Conservation (phyloP, 2,797 vertebrate species). For the Myotis myotis region DNA sequence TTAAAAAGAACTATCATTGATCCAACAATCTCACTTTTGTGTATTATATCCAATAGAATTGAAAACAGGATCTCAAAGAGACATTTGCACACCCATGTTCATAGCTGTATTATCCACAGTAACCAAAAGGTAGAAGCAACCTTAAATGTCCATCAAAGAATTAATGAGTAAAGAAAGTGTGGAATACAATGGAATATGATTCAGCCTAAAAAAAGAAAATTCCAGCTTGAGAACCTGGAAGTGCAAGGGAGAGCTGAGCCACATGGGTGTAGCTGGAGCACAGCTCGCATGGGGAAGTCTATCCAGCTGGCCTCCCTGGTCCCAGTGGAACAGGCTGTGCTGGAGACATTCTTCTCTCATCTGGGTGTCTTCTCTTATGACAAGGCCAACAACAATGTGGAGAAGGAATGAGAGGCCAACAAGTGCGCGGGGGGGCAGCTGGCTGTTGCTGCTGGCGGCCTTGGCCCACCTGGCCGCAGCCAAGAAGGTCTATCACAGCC, state of each 20-base stretch:
- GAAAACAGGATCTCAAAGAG: neutral
- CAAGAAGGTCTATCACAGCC: slow-evolving; percentile 97
- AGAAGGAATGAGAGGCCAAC: slow-evolving; percentile 95
- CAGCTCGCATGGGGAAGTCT: slow-evolving; percentile 84
- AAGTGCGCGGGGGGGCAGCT: slow-evolving; percentile 90
- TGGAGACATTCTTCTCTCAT: slow-evolving; percentile 98
- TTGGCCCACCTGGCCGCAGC: slow-evolving; percentile 96
- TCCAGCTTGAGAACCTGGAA: slow-evolving; percentile 64
- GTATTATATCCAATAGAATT: neutral
- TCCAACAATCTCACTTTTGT: neutral
- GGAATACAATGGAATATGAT: neutral
- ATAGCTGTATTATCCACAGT: neutral
- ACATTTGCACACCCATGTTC: neutral
- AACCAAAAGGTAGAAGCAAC: neutral
- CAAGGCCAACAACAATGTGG: slow-evolving; percentile 97
- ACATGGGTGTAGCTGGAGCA: slow-evolving; percentile 68
- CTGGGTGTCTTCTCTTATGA: slow-evolving; percentile 97
- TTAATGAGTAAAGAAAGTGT: neutral
- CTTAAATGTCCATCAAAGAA: neutral
- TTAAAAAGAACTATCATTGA: neutral
- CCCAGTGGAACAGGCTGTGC: slow-evolving; percentile 93
- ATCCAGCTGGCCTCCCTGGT: slow-evolving; percentile 89
- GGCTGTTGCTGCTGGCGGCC: slow-evolving; percentile 93
- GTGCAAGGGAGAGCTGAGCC: slow-evolving; percentile 63
- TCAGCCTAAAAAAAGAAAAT: neutral